These are phyloP conservation scores for Keiferia lycopersicella DNA, from an alignment of 2,888 invertebrate genomes.

Conservation along the genomic window DNA sequence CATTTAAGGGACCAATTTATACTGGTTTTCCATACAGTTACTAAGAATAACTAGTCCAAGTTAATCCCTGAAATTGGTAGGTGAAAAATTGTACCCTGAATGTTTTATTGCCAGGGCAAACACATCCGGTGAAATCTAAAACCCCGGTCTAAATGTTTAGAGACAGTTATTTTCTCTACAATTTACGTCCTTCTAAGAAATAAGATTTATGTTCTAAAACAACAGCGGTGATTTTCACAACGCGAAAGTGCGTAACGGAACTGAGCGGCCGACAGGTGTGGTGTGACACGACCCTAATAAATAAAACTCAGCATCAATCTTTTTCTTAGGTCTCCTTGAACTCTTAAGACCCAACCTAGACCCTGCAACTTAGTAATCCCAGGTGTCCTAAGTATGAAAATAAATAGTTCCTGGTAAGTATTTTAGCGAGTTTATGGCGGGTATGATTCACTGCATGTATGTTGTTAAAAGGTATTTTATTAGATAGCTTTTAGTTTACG, in stretches of 20 bases:
- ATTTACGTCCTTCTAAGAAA: background rate
- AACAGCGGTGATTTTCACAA: background rate
- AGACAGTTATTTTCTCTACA: background rate
- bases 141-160: background rate
- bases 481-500: too few relatives aligned
- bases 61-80: background rate
- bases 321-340: constrained; percentile 7
- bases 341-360: constrained; percentile 29
- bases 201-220: constrained; percentile 10
- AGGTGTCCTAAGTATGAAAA: background rate
- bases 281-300: constrained; percentile 15
- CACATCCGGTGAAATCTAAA: constrained; percentile 7
- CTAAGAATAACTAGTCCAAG: too few relatives aligned
- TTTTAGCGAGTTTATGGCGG: background rate
- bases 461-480: background rate
- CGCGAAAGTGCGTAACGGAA: constrained; percentile 7
- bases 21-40: too few relatives aligned
- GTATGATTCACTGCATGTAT: constrained; percentile 4
- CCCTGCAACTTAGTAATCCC: constrained; percentile 4
- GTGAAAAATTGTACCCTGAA: background rate
- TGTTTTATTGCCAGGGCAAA: background rate
- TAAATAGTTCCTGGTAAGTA: background rate
- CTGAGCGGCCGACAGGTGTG: background rate
- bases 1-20: too few relatives aligned
- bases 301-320: constrained; percentile 9